Conservation (phyloP, 2,797 vertebrate genomes). For the Peromyscus attwateri region DNA sequence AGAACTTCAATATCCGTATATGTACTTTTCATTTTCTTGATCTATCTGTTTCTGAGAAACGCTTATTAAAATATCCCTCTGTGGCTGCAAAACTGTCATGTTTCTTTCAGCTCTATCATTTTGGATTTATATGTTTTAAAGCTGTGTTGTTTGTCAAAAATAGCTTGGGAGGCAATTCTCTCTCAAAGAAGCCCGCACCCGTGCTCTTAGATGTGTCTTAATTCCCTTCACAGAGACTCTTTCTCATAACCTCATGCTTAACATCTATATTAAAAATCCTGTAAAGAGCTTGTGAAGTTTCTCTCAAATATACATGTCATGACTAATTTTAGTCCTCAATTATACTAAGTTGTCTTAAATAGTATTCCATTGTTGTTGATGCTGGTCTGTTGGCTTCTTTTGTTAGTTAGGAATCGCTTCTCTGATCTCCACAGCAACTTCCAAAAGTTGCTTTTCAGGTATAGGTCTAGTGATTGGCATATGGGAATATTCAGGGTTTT, state of each 20-base stretch:
- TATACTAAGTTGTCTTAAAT: neutral
- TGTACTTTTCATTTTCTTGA: conserved; percentile 37
- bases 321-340: neutral
- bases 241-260: neutral
- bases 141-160: conserved; percentile 6
- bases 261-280: neutral
- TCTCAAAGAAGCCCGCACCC: neutral
- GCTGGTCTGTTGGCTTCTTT: neutral
- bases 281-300: neutral
- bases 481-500: neutral
- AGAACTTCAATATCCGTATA: conserved; percentile 3
- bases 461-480: neutral
- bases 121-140: conserved; percentile 56
- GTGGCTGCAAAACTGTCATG: neutral
- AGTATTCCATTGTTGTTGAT: neutral
- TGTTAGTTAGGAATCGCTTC: neutral
- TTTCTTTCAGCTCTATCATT: neutral
- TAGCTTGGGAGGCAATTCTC: neutral
- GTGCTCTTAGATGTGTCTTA: neutral
- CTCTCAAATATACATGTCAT: neutral
- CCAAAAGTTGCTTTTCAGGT: conserved; percentile 29
- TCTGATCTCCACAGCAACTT: neutral
- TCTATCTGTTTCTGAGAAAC: conserved; percentile 26
- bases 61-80: conserved; percentile 48
- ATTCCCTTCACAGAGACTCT: neutral